A percentile compares a stretch with the other conserved stretches of the same genome.
Evolutionary conservation across 2,113 vertebrate species (phyloP).

Genomic region (Seriola quinqueradiata): DNA sequence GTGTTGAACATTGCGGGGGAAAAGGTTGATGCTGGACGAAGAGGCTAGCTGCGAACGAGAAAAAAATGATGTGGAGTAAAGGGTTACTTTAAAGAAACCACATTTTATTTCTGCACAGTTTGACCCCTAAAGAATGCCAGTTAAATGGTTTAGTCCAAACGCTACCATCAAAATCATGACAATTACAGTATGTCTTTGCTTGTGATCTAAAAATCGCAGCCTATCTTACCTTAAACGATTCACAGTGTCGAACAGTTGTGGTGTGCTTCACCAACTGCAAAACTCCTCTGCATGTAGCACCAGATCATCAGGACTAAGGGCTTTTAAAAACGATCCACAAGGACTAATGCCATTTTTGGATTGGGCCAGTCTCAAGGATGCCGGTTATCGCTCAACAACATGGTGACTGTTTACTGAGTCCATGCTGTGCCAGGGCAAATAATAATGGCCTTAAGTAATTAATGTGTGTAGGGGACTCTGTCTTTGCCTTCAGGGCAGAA

Average conservation of each 20-base stretch:
- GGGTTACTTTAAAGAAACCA: neutral
- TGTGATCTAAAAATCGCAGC: neutral
- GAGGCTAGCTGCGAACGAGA: neutral
- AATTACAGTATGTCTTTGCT: no score
- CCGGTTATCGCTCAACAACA: no score
- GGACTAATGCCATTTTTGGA: slow-evolving; percentile 12
- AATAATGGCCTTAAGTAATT: neutral
- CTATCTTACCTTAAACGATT: slow-evolving; percentile 18
- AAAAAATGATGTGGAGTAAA: neutral
- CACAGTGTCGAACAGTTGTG: neutral
- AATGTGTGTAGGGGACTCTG: neutral
- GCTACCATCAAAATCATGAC: neutral
- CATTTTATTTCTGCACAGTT: neutral
- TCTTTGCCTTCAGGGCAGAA: neutral
- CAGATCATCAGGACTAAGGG: neutral
- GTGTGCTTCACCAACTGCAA: neutral
- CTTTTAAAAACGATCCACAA: slow-evolving; percentile 14
- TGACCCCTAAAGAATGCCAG: neutral
- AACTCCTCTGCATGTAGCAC: neutral
- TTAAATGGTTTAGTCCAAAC: neutral
- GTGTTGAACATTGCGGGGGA: slow-evolving; percentile 56
- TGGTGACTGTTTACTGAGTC: no score
- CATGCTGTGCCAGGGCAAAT: neutral
- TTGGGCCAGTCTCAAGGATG: neutral
- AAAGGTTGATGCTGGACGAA: neutral